Evolutionary conservation across 2,113 vertebrate genomes (phyloP).

Genomic region (Myrmecobius fasciatus): DNA sequence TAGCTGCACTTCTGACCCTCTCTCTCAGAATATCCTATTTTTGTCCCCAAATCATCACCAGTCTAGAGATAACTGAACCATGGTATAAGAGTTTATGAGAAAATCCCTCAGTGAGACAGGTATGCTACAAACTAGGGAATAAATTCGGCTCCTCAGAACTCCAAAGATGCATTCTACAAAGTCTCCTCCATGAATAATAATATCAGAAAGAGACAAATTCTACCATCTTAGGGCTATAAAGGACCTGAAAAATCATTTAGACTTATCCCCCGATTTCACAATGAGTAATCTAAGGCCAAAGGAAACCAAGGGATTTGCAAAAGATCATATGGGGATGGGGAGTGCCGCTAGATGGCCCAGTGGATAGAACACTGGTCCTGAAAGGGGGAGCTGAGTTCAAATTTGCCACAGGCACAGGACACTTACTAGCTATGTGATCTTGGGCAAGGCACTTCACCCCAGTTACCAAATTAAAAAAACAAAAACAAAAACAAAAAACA

Average conservation of each 20-base stretch:
- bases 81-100: conserved; percentile 44
- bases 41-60: conserved; percentile 65
- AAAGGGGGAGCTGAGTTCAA: too few species aligned
- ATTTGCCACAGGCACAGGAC: too few species aligned
- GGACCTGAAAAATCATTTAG: neutral
- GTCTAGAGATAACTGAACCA: conserved; percentile 70
- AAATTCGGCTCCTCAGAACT: conserved; percentile 16
- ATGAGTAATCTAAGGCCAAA: neutral
- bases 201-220: neutral
- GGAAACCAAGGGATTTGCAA: neutral
- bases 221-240: neutral
- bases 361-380: too few species aligned
- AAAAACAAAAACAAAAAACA: too few species aligned
- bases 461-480: too few species aligned
- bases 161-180: conserved; percentile 15
- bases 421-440: too few species aligned
- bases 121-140: conserved; percentile 15
- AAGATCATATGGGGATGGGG: neutral
- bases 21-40: conserved; percentile 67
- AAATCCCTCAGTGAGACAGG: conserved; percentile 21
- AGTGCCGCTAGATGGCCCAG: too few species aligned
- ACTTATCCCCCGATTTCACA: neutral
- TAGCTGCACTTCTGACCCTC: conserved; percentile 31
- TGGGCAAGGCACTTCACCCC: too few species aligned
- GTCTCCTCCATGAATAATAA: neutral